phyloP scores from a whole-genome alignment of 2,888 invertebrate species.

The Caenorhabditis becei region DNA sequence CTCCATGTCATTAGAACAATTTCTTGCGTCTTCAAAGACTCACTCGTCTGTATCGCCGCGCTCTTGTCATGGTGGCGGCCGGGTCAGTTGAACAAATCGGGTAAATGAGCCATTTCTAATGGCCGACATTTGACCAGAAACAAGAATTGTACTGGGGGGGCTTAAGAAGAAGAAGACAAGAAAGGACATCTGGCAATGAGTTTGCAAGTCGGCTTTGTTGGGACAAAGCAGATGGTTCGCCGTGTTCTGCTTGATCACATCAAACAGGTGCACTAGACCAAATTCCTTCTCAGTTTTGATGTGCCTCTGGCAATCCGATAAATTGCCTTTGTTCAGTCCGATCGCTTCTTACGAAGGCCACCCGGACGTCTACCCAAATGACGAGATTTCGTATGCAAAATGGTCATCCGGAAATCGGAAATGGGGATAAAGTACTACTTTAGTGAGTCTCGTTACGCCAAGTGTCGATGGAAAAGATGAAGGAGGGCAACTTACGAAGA shows the following conservation, averaged over 20 bases:
- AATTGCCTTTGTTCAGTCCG: conserved; percentile 24
- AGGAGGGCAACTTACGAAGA: conserved; percentile 73
- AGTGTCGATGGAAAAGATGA: conserved; percentile 37
- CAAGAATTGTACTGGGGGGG: conserved; percentile 36
- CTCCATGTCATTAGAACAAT: conserved; percentile 29
- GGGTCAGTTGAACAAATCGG: conserved; percentile 41
- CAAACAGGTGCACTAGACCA: conserved; percentile 39
- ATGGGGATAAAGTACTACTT: conserved; percentile 24
- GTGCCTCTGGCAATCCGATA: conserved; percentile 16
- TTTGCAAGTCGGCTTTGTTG: conserved; percentile 38
- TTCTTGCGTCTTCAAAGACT: conserved; percentile 15
- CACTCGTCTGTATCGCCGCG: conserved; percentile 46
- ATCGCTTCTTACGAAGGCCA: conserved; percentile 17
- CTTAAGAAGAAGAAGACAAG: conserved; percentile 11
- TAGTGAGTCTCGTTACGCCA: conserved; percentile 4
- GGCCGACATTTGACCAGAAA: conserved; percentile 45
- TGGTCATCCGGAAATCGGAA: conserved; percentile 53
- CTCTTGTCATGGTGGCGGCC: conserved; percentile 35
- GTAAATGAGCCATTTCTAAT: conserved; percentile 60
- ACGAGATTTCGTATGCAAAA: conserved; percentile 40
- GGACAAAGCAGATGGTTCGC: conserved; percentile 33
- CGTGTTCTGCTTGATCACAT: conserved; percentile 8
- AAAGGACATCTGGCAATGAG: conserved; percentile 53
- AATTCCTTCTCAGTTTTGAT: conserved; percentile 47
- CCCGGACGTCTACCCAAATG: conserved; percentile 4